Evolutionary conservation across 2,113 vertebrate species (phyloP), one percentile per base, ranked within the genome.

Genomic region (Alouatta palliata): DNA sequence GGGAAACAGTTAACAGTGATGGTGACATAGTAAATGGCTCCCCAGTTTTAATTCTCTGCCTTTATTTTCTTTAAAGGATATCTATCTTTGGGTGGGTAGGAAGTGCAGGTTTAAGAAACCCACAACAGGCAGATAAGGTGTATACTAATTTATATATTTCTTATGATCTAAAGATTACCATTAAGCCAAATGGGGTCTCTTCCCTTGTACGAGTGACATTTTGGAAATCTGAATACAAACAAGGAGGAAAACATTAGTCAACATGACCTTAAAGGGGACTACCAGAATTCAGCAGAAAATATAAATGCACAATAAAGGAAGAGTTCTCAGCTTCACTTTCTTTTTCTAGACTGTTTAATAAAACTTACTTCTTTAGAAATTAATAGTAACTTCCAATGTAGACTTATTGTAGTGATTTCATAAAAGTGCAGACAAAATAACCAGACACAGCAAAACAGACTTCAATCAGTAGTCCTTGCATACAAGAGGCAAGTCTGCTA

Each of bases 341-440:
- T 97, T 98, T 95, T 52, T 68, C 47, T 91, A 96, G 96, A 96
- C 91, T 93, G 93, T 97, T 96, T 96, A 97, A 97, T 92, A 97
- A n/a, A 97, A 97, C 82, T 17, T 35, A 43, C 54, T 95, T 92
- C 95, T 96, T 97, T 93, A 70, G 58, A 96, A 90, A 96, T 94
- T 90, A 81, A 97, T 80, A 97, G 95, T 92, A 70, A 94, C 89
- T 97, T 97, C 96, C 96, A 97, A 97, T 68, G 96, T 90, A 97
- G 97, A 92, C 96, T 91, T 66, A 30, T 64, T 98, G 97, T 92
- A 98, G 89, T 6, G 2, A 97, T 96, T 96, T 98, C 1, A 0
- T 93, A n/a, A 98, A 98, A 98, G 98, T 98, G 98, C 98, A 98
- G 98, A 98, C 95, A 97, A 97, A 61, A 97, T 97, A 97, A 98